phyloP scores from a whole-genome alignment of 2,888 invertebrate genomes.

The Parasteatoda lunata region DNA sequence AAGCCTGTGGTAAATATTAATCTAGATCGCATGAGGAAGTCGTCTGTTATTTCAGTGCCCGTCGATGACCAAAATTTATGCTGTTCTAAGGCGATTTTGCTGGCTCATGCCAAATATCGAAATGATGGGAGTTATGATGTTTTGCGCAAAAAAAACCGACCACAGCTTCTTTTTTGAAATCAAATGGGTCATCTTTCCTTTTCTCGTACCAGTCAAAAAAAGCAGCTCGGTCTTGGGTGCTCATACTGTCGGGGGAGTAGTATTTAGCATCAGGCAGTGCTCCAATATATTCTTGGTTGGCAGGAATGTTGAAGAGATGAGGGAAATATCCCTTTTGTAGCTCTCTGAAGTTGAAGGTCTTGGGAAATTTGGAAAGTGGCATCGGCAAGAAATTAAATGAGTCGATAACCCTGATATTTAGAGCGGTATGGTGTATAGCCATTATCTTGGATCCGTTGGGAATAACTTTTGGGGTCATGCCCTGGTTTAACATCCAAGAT shows the following conservation, averaged over 20 bases:
- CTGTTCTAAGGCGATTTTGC: not conserved
- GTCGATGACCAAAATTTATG: not conserved
- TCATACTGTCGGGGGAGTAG: constrained; percentile 20
- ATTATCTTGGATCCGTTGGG: constrained; percentile 9
- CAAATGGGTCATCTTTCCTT: not conserved
- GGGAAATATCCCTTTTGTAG: constrained; percentile 43
- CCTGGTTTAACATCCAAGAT: constrained; percentile 12
- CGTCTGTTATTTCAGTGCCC: not conserved
- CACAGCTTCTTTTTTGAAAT: not conserved
- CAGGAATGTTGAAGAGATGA: constrained; percentile 16
- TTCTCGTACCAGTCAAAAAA: constrained; percentile 13
- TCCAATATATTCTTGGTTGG: constrained; percentile 19
- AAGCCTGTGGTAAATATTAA: not conserved
- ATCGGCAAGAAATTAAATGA: constrained; percentile 38
- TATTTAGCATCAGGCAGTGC: not conserved
- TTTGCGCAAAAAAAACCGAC: not conserved
- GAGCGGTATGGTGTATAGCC: not conserved
- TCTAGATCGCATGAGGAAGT: not conserved
- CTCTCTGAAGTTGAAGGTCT: constrained; percentile 27
- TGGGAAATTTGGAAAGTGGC: constrained; percentile 29
- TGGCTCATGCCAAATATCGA: not conserved
- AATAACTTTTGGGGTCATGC: constrained; percentile 2
- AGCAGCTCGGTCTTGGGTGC: not conserved
- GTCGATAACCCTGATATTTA: constrained; percentile 18
- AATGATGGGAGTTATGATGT: not conserved